A percentile compares a stretch with the other conserved stretches of the same genome.
Evolutionary conservation across 1,140 invertebrate species (phyloP).

Genomic region (Cecropterus lyciades): DNA sequence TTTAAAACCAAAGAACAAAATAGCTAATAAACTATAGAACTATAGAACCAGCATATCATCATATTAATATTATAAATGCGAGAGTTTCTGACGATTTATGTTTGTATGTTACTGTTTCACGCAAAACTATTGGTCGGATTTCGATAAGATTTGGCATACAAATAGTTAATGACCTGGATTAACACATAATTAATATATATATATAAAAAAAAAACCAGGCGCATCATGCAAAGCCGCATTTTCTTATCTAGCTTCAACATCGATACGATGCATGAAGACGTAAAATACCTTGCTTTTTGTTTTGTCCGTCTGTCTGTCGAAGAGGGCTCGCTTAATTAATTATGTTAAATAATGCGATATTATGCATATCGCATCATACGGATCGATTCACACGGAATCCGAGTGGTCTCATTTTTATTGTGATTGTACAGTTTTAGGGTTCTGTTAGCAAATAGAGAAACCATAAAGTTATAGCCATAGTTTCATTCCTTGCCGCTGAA

Average conservation of each 20-base stretch:
- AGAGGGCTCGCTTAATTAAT: slow-evolving; percentile 68
- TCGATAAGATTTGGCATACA: too few relatives aligned
- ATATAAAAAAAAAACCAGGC: not conserved
- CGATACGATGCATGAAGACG: slow-evolving; percentile 64
- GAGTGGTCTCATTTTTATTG: slow-evolving; percentile 24
- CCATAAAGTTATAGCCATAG: too few relatives aligned
- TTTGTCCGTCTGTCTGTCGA: slow-evolving; percentile 70
- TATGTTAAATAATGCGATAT: slow-evolving; percentile 80
- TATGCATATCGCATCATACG: slow-evolving; percentile 77
- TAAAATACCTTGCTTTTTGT: slow-evolving; percentile 70
- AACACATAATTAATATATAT: too few relatives aligned
- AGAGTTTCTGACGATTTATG: too few relatives aligned
- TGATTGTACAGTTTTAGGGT: slow-evolving; percentile 18
- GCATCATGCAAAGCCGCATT: not conserved
- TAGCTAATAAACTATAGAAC: too few relatives aligned
- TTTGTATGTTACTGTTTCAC: too few relatives aligned
- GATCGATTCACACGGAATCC: slow-evolving; percentile 51
- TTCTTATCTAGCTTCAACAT: not conserved
- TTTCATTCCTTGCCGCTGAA: too few relatives aligned
- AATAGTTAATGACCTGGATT: too few relatives aligned
- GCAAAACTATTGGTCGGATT: too few relatives aligned
- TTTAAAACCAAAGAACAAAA: too few relatives aligned
- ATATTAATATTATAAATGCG: too few relatives aligned
- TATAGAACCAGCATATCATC: too few relatives aligned
- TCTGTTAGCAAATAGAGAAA: slow-evolving; percentile 3